Conservation (phyloP, 2,113 vertebrate genomes). For the Apaloderma vittatum region DNA sequence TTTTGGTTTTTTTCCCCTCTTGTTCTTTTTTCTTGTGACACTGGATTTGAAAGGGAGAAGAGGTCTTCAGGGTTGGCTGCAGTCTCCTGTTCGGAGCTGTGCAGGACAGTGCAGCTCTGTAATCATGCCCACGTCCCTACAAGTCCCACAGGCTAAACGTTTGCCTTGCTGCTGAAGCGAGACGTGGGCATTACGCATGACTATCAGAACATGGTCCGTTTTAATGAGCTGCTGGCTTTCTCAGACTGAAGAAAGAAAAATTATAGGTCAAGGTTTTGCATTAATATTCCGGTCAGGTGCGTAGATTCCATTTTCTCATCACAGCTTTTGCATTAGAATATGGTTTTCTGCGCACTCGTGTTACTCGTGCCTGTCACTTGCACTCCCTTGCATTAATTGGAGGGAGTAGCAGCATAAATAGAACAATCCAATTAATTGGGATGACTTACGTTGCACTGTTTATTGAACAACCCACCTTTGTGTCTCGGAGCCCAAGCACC, state of each 20-base stretch:
- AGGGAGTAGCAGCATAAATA: conserved; percentile 22
- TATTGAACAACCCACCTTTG: conserved; percentile 47
- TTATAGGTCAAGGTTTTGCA: conserved; percentile 49
- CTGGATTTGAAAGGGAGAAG: not conserved
- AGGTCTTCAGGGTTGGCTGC: not conserved
- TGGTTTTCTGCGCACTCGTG: not conserved
- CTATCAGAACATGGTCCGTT: not conserved
- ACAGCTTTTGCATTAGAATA: conserved; percentile 32
- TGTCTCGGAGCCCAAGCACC: not conserved
- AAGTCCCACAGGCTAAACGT: not conserved
- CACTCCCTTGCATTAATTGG: not conserved
- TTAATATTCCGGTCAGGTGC: conserved; percentile 51
- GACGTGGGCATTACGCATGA: not conserved
- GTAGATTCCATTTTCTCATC: conserved; percentile 34
- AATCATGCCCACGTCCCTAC: not conserved
- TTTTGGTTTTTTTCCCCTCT: not conserved
- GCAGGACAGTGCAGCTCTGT: not conserved
- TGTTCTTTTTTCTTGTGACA: rapidly evolving
- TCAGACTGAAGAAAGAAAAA: conserved; percentile 15
- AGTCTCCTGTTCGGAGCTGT: not conserved
- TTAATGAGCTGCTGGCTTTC: conserved; percentile 5
- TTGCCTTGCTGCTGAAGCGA: not conserved
- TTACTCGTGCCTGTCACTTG: not conserved
- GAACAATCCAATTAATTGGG: conserved; percentile 41
- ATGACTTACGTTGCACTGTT: not conserved